Conservation (phyloP, 1,140 invertebrate species). For the Drosophila orena region DNA sequence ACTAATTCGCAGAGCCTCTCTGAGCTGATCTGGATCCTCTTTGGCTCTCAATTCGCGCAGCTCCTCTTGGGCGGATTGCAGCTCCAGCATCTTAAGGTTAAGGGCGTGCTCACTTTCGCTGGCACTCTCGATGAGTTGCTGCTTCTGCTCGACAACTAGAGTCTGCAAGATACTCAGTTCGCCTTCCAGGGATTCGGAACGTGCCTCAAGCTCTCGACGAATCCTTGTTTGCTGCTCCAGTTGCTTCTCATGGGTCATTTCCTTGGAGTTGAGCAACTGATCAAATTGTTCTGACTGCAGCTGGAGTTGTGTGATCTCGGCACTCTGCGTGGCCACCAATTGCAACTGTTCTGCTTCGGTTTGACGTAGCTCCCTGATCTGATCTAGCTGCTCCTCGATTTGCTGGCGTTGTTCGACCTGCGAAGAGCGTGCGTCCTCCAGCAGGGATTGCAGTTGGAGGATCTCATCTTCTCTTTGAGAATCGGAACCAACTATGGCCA, state of each 20-base stretch:
- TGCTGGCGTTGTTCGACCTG: slow-evolving; percentile 5
- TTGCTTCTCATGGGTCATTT: slow-evolving; percentile 74
- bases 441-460: slow-evolving; percentile 5
- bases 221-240: slow-evolving; percentile 68
- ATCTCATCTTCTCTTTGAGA: slow-evolving; percentile 14
- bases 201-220: slow-evolving; percentile 60
- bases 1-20: slow-evolving; percentile 44
- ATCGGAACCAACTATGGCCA: slow-evolving; percentile 13
- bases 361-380: slow-evolving; percentile 36
- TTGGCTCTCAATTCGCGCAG: slow-evolving; percentile 82
- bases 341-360: slow-evolving; percentile 42
- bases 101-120: slow-evolving; percentile 70
- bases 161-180: slow-evolving; percentile 75
- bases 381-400: slow-evolving; percentile 1
- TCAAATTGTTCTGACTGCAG: slow-evolving; percentile 69
- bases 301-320: slow-evolving; percentile 48
- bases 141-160: slow-evolving; percentile 76
- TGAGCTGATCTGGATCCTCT: slow-evolving; percentile 29
- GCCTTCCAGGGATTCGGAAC: slow-evolving; percentile 62
- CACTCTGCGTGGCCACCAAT: slow-evolving; percentile 34
- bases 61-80: slow-evolving; percentile 85
- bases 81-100: slow-evolving; percentile 86
- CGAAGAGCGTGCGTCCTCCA: slow-evolving; percentile 5
- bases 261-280: slow-evolving; percentile 58
- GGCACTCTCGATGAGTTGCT: slow-evolving; percentile 77